Base-by-base conservation (phyloP, 2,888 invertebrate species). In the Papilio protenor region DNA sequence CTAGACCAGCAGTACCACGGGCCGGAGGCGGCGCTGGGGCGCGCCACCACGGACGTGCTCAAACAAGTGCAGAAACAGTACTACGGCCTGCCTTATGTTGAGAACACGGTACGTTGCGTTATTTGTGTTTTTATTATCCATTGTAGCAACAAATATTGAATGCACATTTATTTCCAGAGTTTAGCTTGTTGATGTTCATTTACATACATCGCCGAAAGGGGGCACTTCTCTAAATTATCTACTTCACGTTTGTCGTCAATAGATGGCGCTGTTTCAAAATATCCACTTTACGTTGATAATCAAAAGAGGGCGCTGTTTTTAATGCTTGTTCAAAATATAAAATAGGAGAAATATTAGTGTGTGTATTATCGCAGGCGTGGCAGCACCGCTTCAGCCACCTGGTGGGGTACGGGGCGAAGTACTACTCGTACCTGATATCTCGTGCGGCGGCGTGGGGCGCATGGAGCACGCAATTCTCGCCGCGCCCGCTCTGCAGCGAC, bases 371-470 rank as follows among this genome's bases (percentile, higher is more conserved):
- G 8, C 86, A 97, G 96, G 98, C 99, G 1, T 99, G 99, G 99
- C 99, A 99, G 87, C 95, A 98, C 84, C 95, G 99, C 79, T 99
- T 99, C 94, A 98, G 98, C 80, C 99, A 99, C 92, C 95, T 99
- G 76, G 98, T 99, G 6, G 99, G 99, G 1, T 99, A 99, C 91
- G 99, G 99, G 59, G 99, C 99, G 0, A 99, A 99, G 91, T 99
- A 99, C 93, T 99, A 99, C 91, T 98, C 99, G 0, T 99, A 99
- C 93, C 95, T 99, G 81, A 97, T 99, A 86, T 99, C 99, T 0
- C 96, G 98, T 85, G 98, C 99, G 12, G 96, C 99, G 73, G 99
- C 99, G 0, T 97, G 98, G 77, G 97, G 97, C 95, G 98, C 99
- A 81, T 99, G 99, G 99, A 97, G 97, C 87, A 96, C 96, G 27